Evolutionary conservation across 2,113 vertebrate species (phyloP), one percentile per base, ranked within the genome.

Genomic region (Lutjanus erythropterus): DNA sequence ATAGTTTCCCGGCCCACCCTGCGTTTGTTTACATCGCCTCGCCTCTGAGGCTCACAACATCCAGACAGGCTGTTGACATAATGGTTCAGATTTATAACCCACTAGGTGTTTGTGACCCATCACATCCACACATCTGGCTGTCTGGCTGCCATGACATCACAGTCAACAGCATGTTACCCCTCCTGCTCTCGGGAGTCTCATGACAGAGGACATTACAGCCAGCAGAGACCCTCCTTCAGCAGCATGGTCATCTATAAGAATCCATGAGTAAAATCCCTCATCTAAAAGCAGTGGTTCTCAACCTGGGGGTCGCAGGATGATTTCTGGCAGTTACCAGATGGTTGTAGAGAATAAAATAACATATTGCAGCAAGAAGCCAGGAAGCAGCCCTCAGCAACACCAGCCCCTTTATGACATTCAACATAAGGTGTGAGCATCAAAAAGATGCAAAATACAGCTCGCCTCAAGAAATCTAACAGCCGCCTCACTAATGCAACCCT

Each of bases 61-160:
- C 78, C 59, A 71, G 46, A 60, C 70, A 74, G 11, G 8, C 47
- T 80, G 65, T 67, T 77, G 72, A 83, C 53, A 59, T 35, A 59
- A 71, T 0, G 42, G 62, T 59, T 70, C 59, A 75, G 35, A 29
- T 66, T 62, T 58, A 42, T 10, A 71, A 31, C 56, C 61, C 50
- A 76, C 9, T 39, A 46, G 8, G 19, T 37, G 39, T 42, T 53
- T 52, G 41, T 29, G 8, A 56, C 64, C n/a, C 27, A 49, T 21
- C 46, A 25, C 50, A 6, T 29, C 23, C 49, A 31, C 31, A 44
- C 19, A 72, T 67, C 25, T 73, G 35, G 50, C 78, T 75, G 53
- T 67, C 25, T 73, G 35, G 50, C 78, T 75, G 53, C 78, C 74
- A 42, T 70, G 78, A 72, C 69, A 50, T 27, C 41, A 23, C 18